phyloP scores from a whole-genome alignment of 2,888 invertebrate species.

The Polymixis flavicincta region DNA sequence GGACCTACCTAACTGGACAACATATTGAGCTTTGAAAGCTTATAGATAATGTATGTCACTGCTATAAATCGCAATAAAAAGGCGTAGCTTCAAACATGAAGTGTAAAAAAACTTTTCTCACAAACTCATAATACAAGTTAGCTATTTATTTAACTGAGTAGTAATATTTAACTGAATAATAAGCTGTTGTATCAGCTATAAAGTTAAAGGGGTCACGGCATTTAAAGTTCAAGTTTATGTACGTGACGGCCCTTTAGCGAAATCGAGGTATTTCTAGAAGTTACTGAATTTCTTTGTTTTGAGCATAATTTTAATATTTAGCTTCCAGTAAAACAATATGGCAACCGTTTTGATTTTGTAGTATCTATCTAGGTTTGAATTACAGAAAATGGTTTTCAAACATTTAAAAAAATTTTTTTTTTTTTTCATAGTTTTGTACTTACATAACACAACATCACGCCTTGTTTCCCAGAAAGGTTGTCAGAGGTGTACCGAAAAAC shows the following conservation, averaged over 20 bases:
- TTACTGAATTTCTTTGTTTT: neutral
- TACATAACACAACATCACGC: no score
- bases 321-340: neutral
- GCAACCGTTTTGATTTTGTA: neutral
- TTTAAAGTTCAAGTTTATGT: constrained; percentile 73
- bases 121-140: constrained; percentile 36
- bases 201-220: constrained; percentile 66
- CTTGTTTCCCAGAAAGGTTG: no score
- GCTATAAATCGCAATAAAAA: constrained; percentile 4
- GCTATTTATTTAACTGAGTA: constrained; percentile 44
- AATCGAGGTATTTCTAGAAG: constrained; percentile 65
- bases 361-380: neutral
- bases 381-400: neutral
- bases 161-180: constrained; percentile 55
- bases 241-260: constrained; percentile 66
- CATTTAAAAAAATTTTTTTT: neutral
- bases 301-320: neutral
- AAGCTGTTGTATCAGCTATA: constrained; percentile 34
- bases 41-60: neutral
- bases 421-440: no score
- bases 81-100: constrained; percentile 12
- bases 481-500: no score
- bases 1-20: no score
- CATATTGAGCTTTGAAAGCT: neutral
- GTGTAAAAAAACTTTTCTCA: constrained; percentile 12